Conservation (phyloP, 2,888 invertebrate species). For the Colletes collaris region DNA sequence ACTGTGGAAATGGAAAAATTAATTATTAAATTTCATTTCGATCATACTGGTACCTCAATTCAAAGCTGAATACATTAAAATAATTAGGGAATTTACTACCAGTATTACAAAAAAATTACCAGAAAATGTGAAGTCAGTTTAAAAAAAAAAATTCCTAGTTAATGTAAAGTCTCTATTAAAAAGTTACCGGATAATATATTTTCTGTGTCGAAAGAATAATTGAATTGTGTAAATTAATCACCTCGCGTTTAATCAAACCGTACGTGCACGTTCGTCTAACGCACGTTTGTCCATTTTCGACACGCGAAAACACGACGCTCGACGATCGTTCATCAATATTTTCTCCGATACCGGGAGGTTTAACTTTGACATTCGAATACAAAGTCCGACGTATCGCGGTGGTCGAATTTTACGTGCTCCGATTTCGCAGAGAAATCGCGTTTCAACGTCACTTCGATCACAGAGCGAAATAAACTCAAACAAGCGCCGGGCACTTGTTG, state of each 20-base stretch:
- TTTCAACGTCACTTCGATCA: constrained; percentile 7
- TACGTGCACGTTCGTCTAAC: not conserved
- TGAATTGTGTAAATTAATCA: not conserved
- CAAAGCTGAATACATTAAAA: no score
- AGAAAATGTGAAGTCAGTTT: no score
- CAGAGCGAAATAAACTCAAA: constrained; percentile 55
- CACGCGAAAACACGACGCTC: not conserved
- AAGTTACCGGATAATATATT: no score
- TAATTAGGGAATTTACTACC: no score
- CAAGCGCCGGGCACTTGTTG: constrained; percentile 44
- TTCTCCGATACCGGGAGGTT: not conserved
- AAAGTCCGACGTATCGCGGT: constrained; percentile 24
- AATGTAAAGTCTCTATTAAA: no score
- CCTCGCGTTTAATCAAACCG: not conserved
- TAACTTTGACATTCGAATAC: constrained; percentile 31
- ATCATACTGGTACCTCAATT: no score
- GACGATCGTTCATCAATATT: constrained; percentile 13
- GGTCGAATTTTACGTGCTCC: constrained; percentile 22
- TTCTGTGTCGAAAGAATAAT: no score
- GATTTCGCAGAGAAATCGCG: constrained; percentile 29
- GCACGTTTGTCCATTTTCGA: not conserved
- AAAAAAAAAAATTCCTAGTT: no score
- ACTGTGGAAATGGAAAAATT: no score
- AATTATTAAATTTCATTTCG: no score
- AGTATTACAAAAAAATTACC: no score